Evolutionary conservation across 1,140 invertebrate genomes (phyloP), one percentile per base, ranked within the genome.

Genomic region (Melitaea cinxia): DNA sequence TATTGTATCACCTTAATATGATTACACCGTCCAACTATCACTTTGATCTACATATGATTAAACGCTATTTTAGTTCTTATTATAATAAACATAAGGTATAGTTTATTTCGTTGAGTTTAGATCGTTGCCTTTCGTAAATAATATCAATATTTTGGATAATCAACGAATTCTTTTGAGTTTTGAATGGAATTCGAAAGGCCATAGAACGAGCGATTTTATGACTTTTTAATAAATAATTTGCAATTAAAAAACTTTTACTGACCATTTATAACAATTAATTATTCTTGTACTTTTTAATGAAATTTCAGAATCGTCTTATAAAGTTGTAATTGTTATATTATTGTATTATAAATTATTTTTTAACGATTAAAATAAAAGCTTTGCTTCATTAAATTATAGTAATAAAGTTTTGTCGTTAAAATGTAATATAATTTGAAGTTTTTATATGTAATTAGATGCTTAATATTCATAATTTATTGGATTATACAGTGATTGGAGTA

Each of bases 1-100:
- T 57, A 39, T 57, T 28, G 30, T 33, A 42, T 19, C 42, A 47
- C 42, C 19, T 19, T 12, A 47, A 47, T 42, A 47, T 12, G 19
- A 47, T 47, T 12, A 3, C 9, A n/a, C n/a, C n/a, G n/a, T n/a
- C n/a, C n/a, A n/a, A n/a, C n/a, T n/a, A n/a, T n/a, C n/a, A n/a
- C n/a, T n/a, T n/a, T n/a, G n/a, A n/a, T n/a, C n/a, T n/a, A n/a
- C 19, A 1, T 12, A 47, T 23, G 23, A 9, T 4, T 47, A 3
- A 10, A 21, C 4, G 4, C 19, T 12, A 47, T 47, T 47, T 23
- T 24, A 21, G 9, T 4, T 4, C 21, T 24, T 47, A 23, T 47
- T 47, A 10, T 10, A 3, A 23, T 0, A 12, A 4, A 23, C n/a
- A 21, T 21, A 47, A 47, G 42, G 19, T 23, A 47, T 1, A 10